Conservation (phyloP, 37 sponge, comb jelly and placozoan genomes). For the Amphimedon queenslandica region DNA sequence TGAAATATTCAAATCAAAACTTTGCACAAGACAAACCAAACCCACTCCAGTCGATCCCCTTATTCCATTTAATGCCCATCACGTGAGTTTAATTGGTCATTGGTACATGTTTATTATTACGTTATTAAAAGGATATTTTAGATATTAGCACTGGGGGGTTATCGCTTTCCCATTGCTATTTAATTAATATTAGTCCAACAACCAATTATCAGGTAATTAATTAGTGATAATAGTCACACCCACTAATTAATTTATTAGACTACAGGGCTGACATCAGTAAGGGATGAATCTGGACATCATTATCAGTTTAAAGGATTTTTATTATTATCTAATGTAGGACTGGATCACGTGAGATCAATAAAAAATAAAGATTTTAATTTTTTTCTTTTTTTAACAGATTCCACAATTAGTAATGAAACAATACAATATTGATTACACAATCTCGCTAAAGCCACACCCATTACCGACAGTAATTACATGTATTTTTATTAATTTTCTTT, state of each 20-base stretch:
- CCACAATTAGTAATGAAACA: conserved; percentile 11
- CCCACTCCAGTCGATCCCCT: too few species aligned
- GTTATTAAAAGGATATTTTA: too few species aligned
- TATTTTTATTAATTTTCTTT: too few species aligned
- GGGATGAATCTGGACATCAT: background rate
- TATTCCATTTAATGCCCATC: too few species aligned
- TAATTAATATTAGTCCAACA: background rate
- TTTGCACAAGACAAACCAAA: too few species aligned
- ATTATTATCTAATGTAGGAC: background rate
- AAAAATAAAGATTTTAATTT: background rate
- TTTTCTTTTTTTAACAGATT: background rate
- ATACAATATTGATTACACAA: conserved; percentile 10
- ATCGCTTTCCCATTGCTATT: background rate
- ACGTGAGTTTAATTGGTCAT: too few species aligned
- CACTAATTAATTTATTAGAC: background rate
- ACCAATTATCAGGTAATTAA: background rate
- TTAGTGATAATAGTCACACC: background rate
- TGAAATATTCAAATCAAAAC: too few species aligned
- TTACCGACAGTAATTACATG: background rate
- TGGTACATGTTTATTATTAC: too few species aligned
- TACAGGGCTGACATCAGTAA: background rate
- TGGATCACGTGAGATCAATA: conserved; percentile 2
- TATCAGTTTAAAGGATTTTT: conserved; percentile 1
- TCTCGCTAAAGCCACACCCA: conserved; percentile 5
- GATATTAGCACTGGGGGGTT: too few species aligned